A percentile compares a stretch with the other conserved stretches of the same genome.
phyloP scores from a whole-genome alignment of 2,797 vertebrate species.

The Poecilia velifera region DNA sequence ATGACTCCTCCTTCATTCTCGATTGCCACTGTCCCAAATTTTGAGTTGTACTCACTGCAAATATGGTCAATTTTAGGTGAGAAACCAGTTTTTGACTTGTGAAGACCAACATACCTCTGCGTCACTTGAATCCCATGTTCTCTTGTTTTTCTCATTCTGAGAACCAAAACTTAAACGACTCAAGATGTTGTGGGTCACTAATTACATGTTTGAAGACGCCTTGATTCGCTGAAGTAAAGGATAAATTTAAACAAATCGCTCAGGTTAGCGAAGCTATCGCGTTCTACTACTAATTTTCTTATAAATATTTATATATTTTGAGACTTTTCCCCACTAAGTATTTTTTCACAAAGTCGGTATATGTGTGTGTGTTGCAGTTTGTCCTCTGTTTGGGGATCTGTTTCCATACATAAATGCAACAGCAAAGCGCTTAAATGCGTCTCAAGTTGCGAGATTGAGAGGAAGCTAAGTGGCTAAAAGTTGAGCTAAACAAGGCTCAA shows the following conservation, averaged over 20 bases:
- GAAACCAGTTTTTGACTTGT: background rate
- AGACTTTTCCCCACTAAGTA: background rate
- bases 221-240: background rate
- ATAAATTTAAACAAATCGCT: background rate
- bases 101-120: background rate
- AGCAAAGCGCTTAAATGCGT: background rate
- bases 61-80: background rate
- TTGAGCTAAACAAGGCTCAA: slow-evolving; percentile 30
- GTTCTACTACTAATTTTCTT: background rate
- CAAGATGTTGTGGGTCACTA: background rate
- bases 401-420: background rate
- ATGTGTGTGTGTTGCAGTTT: background rate
- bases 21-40: background rate
- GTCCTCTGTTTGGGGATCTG: background rate
- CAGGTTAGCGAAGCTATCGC: background rate
- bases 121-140: background rate
- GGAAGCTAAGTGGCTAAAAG: slow-evolving; percentile 16
- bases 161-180: background rate
- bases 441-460: background rate
- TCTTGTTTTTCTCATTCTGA: background rate
- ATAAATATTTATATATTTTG: background rate
- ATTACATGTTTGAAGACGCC: too few species aligned
- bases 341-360: background rate
- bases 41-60: background rate
- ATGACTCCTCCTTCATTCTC: background rate